Percentiles rank a stretch among this genome's conserved stretches.
These are phyloP conservation scores for Diaperis boleti DNA, from an alignment of 2,888 invertebrate species.

Conservation along the genomic window DNA sequence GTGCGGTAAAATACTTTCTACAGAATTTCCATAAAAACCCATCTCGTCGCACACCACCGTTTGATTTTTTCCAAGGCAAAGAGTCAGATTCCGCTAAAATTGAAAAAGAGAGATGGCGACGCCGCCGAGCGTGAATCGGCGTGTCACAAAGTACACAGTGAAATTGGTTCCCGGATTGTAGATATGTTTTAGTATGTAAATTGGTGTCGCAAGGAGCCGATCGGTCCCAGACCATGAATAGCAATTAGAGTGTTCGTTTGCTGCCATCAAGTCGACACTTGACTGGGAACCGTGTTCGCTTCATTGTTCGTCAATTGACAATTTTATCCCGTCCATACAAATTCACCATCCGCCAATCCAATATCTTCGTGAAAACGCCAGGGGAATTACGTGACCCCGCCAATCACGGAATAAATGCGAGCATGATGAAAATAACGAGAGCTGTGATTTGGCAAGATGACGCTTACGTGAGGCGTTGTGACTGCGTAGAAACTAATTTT, in stretches of 20 bases:
- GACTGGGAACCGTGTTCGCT: conserved; percentile 41
- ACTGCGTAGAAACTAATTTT: no score
- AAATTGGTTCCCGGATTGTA: conserved; percentile 61
- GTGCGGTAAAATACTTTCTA: no score
- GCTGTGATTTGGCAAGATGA: no score
- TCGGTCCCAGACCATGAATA: conserved; percentile 67
- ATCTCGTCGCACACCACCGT: no score
- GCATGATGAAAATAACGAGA: background rate
- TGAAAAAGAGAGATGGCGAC: conserved; percentile 22
- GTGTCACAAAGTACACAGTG: conserved; percentile 52
- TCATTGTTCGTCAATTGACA: conserved; percentile 44
- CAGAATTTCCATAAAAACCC: no score
- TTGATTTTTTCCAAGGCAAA: background rate
- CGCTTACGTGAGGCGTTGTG: no score
- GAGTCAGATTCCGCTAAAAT: conserved; percentile 6
- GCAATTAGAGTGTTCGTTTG: conserved; percentile 61
- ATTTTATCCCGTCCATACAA: conserved; percentile 32
- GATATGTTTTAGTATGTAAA: conserved; percentile 66
- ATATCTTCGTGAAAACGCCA: conserved; percentile 14
- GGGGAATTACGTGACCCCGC: conserved; percentile 30
- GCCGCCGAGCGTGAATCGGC: conserved; percentile 39
- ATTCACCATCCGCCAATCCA: conserved; percentile 33
- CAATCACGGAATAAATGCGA: conserved; percentile 2
- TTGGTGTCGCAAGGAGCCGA: conserved; percentile 63
- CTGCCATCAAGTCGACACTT: conserved; percentile 49